A percentile compares a stretch with the other conserved stretches of the same genome.
Conservation (phyloP, 1,140 invertebrate genomes). For the Calephelis virginiensis region DNA sequence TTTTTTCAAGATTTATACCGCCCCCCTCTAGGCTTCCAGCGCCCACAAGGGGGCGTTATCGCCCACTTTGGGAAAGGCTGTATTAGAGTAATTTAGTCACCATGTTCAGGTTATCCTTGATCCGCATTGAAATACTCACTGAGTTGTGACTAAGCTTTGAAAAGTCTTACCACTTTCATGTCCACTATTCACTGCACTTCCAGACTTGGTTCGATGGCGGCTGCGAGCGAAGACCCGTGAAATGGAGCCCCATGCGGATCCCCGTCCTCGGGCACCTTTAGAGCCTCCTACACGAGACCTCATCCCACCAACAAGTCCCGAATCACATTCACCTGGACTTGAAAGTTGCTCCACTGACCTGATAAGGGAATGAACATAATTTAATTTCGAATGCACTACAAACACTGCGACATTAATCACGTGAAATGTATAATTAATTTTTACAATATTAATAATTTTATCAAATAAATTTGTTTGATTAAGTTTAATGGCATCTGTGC, state of each 20-base stretch:
- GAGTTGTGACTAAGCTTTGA: not conserved
- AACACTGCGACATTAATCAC: too few species aligned
- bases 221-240: conserved; percentile 91
- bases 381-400: not conserved
- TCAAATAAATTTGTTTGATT: too few species aligned
- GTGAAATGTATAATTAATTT: too few species aligned
- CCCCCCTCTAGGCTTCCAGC: too few species aligned
- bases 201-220: conserved; percentile 86
- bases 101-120: too few species aligned
- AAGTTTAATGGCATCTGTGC: too few species aligned
- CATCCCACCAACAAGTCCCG: conserved; percentile 57
- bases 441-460: too few species aligned
- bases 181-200: conserved; percentile 60
- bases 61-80: too few species aligned
- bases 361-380: conserved; percentile 14
- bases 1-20: too few species aligned
- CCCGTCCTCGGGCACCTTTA: conserved; percentile 77
- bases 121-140: too few species aligned
- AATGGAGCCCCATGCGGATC: conserved; percentile 88
- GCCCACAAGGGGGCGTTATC: too few species aligned
- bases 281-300: conserved; percentile 54
- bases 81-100: too few species aligned
- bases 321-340: conserved; percentile 81
- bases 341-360: conserved; percentile 89
- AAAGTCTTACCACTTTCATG: conserved; percentile 62